A percentile compares a stretch with the other conserved stretches of the same genome.
phyloP scores from a whole-genome alignment of 1,140 invertebrate species.

The Sitophilus oryzae region DNA sequence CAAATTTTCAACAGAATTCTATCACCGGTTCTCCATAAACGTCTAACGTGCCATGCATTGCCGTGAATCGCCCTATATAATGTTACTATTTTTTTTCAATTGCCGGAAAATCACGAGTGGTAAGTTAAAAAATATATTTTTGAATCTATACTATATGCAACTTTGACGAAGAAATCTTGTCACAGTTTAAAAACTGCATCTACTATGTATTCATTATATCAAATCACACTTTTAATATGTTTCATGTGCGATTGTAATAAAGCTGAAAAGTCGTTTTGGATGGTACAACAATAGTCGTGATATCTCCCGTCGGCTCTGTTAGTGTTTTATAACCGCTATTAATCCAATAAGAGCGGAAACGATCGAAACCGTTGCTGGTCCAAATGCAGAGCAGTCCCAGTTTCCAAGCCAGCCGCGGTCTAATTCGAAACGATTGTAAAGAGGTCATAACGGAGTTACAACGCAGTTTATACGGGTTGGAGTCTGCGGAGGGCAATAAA shows the following conservation, averaged over 20 bases:
- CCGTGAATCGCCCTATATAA: too few relatives aligned
- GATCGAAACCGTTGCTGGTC: not conserved
- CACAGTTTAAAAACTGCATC: too few relatives aligned
- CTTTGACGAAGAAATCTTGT: too few relatives aligned
- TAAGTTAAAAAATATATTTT: too few relatives aligned
- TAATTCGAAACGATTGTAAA: not conserved
- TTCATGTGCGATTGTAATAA: not conserved
- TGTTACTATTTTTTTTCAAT: too few relatives aligned
- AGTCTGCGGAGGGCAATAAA: not conserved
- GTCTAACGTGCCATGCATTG: too few relatives aligned
- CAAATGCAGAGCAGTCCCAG: not conserved
- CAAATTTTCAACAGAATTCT: too few relatives aligned
- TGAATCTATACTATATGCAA: too few relatives aligned
- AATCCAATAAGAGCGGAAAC: not conserved
- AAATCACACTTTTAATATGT: not conserved
- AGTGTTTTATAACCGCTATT: conserved; percentile 8
- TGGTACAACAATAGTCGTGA: not conserved
- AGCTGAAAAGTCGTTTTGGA: not conserved
- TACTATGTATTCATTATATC: too few relatives aligned
- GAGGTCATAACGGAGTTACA: not conserved
- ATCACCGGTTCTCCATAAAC: too few relatives aligned
- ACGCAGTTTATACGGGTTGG: not conserved
- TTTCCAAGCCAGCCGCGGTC: not conserved
- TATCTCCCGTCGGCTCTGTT: not conserved
- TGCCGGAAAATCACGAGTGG: too few relatives aligned